These are phyloP conservation scores for Bombus pyrosoma DNA, from an alignment of 1,140 invertebrate species.

Conservation along the genomic window DNA sequence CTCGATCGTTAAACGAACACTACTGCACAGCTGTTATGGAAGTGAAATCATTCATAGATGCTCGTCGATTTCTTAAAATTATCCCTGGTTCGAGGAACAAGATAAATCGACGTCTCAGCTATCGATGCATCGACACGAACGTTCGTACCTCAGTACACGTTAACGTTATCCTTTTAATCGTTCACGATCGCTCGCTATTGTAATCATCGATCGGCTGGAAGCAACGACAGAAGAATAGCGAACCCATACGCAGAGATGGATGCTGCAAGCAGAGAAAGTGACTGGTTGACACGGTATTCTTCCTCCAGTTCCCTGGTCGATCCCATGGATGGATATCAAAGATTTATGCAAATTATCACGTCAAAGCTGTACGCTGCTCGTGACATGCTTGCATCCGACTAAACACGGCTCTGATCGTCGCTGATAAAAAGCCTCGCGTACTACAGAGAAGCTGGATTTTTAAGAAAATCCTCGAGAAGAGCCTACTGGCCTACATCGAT, in stretches of 20 bases:
- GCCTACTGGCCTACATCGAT: background rate
- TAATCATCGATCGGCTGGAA: conserved; percentile 1
- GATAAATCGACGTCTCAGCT: background rate
- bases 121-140: conserved; percentile 43
- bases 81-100: background rate
- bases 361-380: background rate
- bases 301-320: conserved; percentile 53
- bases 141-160: background rate
- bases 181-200: conserved; percentile 36
- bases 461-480: background rate
- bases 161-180: conserved; percentile 32
- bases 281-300: conserved; percentile 71
- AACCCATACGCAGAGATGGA: conserved; percentile 56
- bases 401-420: background rate
- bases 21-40: too few species aligned
- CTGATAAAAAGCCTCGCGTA: background rate
- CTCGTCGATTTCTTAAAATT: background rate
- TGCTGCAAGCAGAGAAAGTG: conserved; percentile 70
- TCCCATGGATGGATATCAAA: background rate
- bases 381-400: background rate
- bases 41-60: background rate
- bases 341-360: conserved; percentile 45
- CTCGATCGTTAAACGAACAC: background rate
- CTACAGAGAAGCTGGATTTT: background rate
- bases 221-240: background rate